Conservation (phyloP, 2,888 invertebrate species). For the Dyspetes luteomarginatus region DNA sequence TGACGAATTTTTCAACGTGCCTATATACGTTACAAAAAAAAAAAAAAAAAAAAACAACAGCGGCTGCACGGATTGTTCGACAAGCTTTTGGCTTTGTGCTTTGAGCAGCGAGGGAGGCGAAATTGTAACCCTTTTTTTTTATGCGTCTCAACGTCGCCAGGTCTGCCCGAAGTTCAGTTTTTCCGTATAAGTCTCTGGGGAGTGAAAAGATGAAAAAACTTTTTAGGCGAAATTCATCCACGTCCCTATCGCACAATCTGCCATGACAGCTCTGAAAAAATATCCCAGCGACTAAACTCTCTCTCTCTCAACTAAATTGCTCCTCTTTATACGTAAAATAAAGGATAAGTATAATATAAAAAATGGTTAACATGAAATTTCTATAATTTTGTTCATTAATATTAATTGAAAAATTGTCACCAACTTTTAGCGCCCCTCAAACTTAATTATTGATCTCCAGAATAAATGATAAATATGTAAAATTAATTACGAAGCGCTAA, state of each 20-base stretch:
- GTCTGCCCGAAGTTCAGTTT: conserved; percentile 43
- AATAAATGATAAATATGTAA: no score
- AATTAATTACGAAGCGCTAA: no score
- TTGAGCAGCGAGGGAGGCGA: conserved; percentile 33
- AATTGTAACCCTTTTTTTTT: conserved; percentile 55
- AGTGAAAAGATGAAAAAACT: conserved; percentile 4
- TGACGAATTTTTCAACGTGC: conserved; percentile 55
- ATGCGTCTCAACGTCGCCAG: conserved; percentile 26
- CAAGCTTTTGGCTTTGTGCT: conserved; percentile 39
- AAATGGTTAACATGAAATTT: neutral
- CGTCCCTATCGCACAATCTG: no score
- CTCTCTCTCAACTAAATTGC: no score
- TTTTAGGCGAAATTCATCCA: conserved; percentile 42
- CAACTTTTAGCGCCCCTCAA: no score
- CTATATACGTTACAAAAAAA: conserved; percentile 2
- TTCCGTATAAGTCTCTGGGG: conserved; percentile 24
- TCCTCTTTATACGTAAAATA: no score
- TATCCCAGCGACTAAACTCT: no score
- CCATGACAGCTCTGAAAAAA: no score
- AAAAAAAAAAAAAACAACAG: conserved; percentile 51
- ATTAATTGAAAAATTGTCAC: no score
- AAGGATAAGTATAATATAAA: no score
- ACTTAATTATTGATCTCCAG: no score
- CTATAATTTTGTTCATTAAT: no score
- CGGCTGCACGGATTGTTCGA: conserved; percentile 5